These are phyloP conservation scores for Serilophus lunatus DNA, from an alignment of 2,113 vertebrate species.

Conservation along the genomic window DNA sequence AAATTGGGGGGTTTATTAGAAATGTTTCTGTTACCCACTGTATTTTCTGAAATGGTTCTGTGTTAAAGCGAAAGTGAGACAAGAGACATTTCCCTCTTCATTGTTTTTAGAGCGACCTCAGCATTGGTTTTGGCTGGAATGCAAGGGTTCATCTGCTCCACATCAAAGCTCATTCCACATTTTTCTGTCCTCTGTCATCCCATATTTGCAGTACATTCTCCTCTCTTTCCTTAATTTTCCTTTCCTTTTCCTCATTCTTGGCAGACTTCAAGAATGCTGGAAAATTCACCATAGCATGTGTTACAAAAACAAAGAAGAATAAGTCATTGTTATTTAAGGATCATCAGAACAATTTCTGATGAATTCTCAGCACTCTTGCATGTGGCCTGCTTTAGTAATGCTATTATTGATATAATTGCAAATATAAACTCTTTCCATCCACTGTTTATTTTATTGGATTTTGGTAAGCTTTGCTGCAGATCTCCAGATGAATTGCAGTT, in stretches of 20 bases:
- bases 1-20: background rate
- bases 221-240: background rate
- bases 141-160: slow-evolving; percentile 53
- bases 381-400: slow-evolving; percentile 13
- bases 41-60: background rate
- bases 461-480: slow-evolving; percentile 3
- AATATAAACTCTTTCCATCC: slow-evolving; percentile 25
- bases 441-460: slow-evolving; percentile 48
- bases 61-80: background rate
- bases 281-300: background rate
- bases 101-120: background rate
- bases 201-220: slow-evolving; percentile 12
- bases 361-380: slow-evolving; percentile 29
- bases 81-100: background rate
- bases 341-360: slow-evolving; percentile 30
- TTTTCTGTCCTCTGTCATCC: slow-evolving; percentile 41
- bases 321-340: slow-evolving; percentile 40
- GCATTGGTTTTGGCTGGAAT: slow-evolving; percentile 26
- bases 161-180: slow-evolving; percentile 55
- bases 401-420: slow-evolving; percentile 43
- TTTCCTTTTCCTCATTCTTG: slow-evolving; percentile 15
- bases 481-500: slow-evolving; percentile 23
- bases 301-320: slow-evolving; percentile 33
- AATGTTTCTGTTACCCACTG: background rate
- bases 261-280: slow-evolving; percentile 31